phyloP scores from a whole-genome alignment of 2,888 invertebrate species.

The Iselma pallidipennis region DNA sequence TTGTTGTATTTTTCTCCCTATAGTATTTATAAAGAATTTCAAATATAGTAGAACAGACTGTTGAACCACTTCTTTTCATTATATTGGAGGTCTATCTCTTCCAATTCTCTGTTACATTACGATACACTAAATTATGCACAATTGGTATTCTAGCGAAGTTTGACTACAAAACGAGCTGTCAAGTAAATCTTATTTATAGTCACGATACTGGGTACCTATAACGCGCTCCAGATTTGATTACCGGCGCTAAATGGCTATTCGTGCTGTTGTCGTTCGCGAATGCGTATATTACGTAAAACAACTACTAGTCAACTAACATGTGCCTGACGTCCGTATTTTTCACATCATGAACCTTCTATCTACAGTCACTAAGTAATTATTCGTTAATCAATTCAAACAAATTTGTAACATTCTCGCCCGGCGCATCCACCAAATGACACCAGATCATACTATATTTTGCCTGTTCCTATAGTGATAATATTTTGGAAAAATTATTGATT shows the following conservation, averaged over 20 bases:
- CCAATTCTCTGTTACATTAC: slow-evolving; percentile 36
- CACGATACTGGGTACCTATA: slow-evolving; percentile 40
- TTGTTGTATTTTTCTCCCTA: not conserved
- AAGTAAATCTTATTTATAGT: slow-evolving; percentile 47
- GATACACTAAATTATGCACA: slow-evolving; percentile 43
- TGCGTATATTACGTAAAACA: slow-evolving; percentile 23
- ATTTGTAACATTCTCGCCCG: not conserved
- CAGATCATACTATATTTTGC: too few relatives aligned
- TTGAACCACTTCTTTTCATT: not conserved
- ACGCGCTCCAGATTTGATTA: slow-evolving; percentile 43
- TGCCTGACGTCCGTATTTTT: slow-evolving; percentile 7
- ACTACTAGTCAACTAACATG: slow-evolving; percentile 16
- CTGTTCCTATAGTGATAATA: too few relatives aligned
- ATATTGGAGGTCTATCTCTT: slow-evolving; percentile 7
- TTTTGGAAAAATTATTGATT: not conserved
- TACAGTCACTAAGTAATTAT: not conserved
- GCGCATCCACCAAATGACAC: not conserved
- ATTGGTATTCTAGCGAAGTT: slow-evolving; percentile 40
- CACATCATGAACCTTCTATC: not conserved
- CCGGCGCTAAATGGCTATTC: slow-evolving; percentile 39
- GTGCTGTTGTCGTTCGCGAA: slow-evolving; percentile 28
- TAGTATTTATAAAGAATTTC: not conserved
- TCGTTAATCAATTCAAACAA: not conserved
- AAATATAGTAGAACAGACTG: not conserved
- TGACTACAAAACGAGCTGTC: slow-evolving; percentile 43